Percentiles rank a stretch among this genome's conserved stretches.
Evolutionary conservation across 2,888 invertebrate species (phyloP).

Genomic region (Boloria euphrosyne): DNA sequence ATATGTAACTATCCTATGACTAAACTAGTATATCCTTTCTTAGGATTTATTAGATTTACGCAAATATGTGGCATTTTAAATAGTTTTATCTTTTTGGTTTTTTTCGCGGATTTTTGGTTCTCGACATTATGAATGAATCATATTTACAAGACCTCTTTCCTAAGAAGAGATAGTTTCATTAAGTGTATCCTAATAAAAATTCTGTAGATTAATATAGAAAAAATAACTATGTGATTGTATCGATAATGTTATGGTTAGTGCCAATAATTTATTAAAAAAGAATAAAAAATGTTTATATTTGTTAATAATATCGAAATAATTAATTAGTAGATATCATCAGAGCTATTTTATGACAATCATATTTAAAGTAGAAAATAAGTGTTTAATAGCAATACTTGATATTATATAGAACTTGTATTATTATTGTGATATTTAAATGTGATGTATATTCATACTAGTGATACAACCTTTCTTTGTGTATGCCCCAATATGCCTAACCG

Average conservation of each 20-base stretch:
- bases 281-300: background rate
- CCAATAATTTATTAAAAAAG: conserved; percentile 6
- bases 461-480: too few relatives aligned
- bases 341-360: conserved; percentile 66
- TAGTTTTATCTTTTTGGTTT: too few relatives aligned
- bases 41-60: too few relatives aligned
- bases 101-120: too few relatives aligned
- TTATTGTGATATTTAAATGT: conserved; percentile 26
- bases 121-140: too few relatives aligned
- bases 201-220: background rate
- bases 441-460: background rate
- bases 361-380: conserved; percentile 39
- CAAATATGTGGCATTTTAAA: too few relatives aligned
- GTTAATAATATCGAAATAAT: background rate
- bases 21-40: too few relatives aligned
- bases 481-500: too few relatives aligned
- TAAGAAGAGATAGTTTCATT: conserved; percentile 3
- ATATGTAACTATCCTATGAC: too few relatives aligned
- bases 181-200: background rate
- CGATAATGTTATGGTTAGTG: background rate
- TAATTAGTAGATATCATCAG: conserved; percentile 45
- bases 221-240: background rate
- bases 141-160: too few relatives aligned
- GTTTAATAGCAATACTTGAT: conserved; percentile 22
- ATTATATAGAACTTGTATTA: background rate